Percentiles rank a stretch among this genome's conserved stretches.
phyloP scores from a whole-genome alignment of 1,140 invertebrate species.

The Rhopalosiphum maidis region DNA sequence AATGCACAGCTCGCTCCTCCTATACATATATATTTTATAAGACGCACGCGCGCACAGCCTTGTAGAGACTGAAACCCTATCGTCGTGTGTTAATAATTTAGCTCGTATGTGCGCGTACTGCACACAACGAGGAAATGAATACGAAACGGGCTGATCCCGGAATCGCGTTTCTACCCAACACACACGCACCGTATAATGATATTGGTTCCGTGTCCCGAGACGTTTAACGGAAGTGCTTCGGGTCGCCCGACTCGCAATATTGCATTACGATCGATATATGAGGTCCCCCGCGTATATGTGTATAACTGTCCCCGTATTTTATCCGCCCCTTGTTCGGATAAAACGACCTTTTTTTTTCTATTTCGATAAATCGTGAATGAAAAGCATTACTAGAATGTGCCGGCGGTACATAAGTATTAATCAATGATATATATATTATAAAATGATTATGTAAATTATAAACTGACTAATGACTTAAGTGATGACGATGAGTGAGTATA shows the following conservation, averaged over 20 bases:
- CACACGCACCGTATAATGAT: conserved; percentile 22
- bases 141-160: conserved; percentile 34
- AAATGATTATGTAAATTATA: conserved; percentile 5
- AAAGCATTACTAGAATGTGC: background rate
- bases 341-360: conserved; percentile 7
- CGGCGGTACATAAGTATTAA: background rate
- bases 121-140: conserved; percentile 11
- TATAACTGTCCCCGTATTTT: conserved; percentile 27
- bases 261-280: conserved; percentile 37
- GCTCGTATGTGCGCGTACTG: background rate
- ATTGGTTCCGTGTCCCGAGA: conserved; percentile 51
- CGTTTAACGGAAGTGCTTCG: conserved; percentile 51
- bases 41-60: background rate
- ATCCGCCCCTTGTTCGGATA: background rate
- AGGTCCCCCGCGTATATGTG: background rate
- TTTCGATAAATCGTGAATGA: conserved; percentile 14
- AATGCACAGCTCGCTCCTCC: too few species aligned
- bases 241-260: conserved; percentile 16
- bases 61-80: background rate
- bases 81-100: conserved; percentile 19
- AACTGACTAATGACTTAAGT: background rate
- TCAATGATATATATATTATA: background rate
- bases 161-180: conserved; percentile 13
- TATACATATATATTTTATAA: background rate
- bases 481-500: background rate